phyloP scores from a whole-genome alignment of 2,113 vertebrate genomes.

The Sclerurus mexicanus region DNA sequence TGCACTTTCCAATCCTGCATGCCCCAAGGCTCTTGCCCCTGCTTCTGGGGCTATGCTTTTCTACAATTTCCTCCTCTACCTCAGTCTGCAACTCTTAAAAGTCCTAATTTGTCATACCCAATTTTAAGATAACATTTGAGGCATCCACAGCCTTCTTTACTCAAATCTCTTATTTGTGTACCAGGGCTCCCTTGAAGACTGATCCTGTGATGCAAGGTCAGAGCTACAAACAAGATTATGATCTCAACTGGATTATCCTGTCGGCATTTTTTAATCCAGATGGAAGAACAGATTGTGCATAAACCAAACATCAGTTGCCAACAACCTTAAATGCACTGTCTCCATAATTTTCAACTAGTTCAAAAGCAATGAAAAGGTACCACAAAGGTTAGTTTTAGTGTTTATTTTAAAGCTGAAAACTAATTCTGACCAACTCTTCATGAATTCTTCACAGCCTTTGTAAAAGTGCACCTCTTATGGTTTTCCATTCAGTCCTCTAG shows the following conservation, averaged over 20 bases:
- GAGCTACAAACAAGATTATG: conserved; percentile 28
- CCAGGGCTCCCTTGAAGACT: background rate
- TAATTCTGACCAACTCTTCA: background rate
- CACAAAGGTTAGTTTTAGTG: background rate
- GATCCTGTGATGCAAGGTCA: background rate
- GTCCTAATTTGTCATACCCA: background rate
- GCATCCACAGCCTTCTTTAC: background rate
- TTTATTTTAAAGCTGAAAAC: too few species aligned
- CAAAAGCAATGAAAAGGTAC: background rate
- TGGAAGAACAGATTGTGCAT: background rate
- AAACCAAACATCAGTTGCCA: background rate
- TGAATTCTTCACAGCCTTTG: background rate
- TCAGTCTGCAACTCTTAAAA: background rate
- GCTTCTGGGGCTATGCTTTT: background rate
- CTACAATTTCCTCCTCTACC: background rate
- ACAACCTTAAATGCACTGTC: background rate
- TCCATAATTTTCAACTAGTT: background rate
- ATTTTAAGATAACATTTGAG: background rate
- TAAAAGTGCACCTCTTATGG: background rate
- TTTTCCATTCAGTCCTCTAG: background rate
- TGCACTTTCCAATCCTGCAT: background rate
- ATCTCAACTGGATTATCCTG: background rate
- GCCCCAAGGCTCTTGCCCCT: background rate
- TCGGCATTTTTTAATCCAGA: background rate
- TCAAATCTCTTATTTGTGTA: background rate